phyloP scores from a whole-genome alignment of 2,113 vertebrate genomes.

The Tachysurus fulvidraco region DNA sequence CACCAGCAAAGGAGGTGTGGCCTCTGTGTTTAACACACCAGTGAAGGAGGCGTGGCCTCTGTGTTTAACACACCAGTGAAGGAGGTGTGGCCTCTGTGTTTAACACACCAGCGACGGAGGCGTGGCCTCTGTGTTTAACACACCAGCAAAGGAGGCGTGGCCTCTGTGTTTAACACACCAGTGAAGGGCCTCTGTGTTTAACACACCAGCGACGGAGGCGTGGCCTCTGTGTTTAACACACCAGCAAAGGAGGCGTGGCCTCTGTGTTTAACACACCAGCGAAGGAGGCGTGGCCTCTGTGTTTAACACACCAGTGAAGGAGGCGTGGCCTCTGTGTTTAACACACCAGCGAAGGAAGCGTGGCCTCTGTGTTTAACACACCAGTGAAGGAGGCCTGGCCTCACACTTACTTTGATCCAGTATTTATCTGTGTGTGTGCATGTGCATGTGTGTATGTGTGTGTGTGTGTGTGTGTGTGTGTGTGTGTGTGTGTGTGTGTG shows the following conservation, averaged over 20 bases:
- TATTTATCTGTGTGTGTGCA: constrained; percentile 48
- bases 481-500: constrained; percentile 33
- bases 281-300: background rate
- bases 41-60: background rate
- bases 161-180: background rate
- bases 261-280: background rate
- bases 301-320: background rate
- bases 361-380: background rate
- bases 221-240: background rate
- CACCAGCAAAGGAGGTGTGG: background rate
- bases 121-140: background rate
- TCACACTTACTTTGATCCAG: constrained; percentile 33
- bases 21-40: background rate
- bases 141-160: background rate
- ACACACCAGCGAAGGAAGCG: background rate
- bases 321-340: background rate
- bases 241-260: background rate
- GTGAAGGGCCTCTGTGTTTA: too few species aligned
- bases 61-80: background rate
- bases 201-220: background rate
- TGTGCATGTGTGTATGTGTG: too few species aligned
- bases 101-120: background rate
- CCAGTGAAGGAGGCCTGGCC: background rate
- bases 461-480: constrained; percentile 47
- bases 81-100: background rate